Conservation (phyloP, 2,888 invertebrate genomes). For the Tinea trinotella region DNA sequence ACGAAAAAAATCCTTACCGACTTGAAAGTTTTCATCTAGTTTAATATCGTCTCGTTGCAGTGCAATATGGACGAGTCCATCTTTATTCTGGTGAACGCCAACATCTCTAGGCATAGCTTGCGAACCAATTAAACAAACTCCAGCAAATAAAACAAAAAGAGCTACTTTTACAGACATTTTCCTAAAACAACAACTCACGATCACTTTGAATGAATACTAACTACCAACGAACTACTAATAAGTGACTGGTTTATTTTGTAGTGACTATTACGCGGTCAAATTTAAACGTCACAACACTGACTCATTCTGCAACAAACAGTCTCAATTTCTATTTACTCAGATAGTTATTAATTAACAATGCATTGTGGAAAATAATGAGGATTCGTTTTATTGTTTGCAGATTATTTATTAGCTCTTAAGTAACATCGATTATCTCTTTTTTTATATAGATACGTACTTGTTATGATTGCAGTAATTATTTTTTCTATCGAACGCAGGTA, state of each 20-base stretch:
- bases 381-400: neutral
- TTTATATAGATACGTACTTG: too few species aligned
- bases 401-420: neutral
- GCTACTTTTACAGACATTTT: neutral
- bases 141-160: neutral
- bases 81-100: constrained; percentile 28
- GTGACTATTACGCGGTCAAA: neutral
- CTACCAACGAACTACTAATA: too few species aligned
- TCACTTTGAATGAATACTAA: neutral
- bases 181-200: neutral
- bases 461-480: too few species aligned
- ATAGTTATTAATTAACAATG: neutral
- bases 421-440: too few species aligned
- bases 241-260: too few species aligned
- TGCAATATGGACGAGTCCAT: constrained; percentile 14
- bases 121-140: neutral
- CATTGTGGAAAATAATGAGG: neutral
- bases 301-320: neutral
- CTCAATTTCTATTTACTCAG: neutral
- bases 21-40: neutral
- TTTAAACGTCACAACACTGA: neutral
- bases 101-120: constrained; percentile 30
- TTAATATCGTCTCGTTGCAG: neutral
- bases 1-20: neutral
- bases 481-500: too few species aligned